Base-by-base conservation (phyloP, 2,113 vertebrate genomes). In the Larimichthys polyactis region DNA sequence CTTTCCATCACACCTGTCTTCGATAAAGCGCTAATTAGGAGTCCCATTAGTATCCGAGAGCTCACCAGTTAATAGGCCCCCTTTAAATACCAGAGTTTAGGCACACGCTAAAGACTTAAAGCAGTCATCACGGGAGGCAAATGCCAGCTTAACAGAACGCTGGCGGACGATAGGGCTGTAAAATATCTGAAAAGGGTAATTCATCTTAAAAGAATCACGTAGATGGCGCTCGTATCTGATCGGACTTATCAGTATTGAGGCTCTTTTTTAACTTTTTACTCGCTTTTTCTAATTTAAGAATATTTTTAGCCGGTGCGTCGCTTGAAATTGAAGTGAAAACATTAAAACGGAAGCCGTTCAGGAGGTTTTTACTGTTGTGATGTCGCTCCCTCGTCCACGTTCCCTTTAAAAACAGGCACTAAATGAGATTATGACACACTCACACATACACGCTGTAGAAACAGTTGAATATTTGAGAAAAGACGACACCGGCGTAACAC, bases 11-110 rank as follows among this genome's bases (percentile, higher is more conserved):
- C 57, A 84, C 81, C 55, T 81, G 59, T 63, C 71, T 82, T 87
- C 74, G 83, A 51, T 90, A 63, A 85, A 81, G 59, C 57, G 10
- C 76, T 88, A 86, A 92, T 90, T 86, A 86, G 60, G 65, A 71
- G 77, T 83, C 79, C 74, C 86, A 71, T 76, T 69, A 86, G 78
- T 74, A 78, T 79, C 29, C 19, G 8, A 71, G 69, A 67, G 72
- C 73, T 65, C 57, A 22, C 57, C 59, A 74, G 55, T 77, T 89
- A 88, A 87, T 79, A 67, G 36, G 67, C 32, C 64, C 63, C 17
- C 27, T 27, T 70, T 88, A 87, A 82, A 85, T 84, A 73, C 32
- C 40, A 27, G 67, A 57, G 40, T 84, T 73, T 75, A 66, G 29
- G 43, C 65, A 74, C 27, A 24, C 17, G 36, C 16, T 78, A 59